Percentiles rank a stretch among this genome's conserved stretches.
Evolutionary conservation across 2,113 vertebrate species (phyloP).

Genomic region (Melanotaenia duboulayi): DNA sequence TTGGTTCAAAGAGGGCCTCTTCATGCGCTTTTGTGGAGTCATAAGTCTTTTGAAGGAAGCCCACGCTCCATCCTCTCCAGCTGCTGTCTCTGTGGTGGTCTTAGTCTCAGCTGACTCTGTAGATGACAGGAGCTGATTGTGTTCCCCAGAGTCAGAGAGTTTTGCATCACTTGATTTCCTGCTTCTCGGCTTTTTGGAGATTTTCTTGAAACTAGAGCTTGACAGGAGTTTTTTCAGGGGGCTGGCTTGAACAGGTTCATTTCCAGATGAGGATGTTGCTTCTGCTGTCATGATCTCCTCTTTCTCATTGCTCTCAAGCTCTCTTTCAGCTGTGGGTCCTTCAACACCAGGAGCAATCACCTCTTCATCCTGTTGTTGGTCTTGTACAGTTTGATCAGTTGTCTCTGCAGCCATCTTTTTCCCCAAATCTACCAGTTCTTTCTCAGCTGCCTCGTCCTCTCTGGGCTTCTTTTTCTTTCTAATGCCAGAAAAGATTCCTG

Average conservation of each 20-base stretch:
- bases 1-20: constrained; percentile 74
- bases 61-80: constrained; percentile 86
- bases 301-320: constrained; percentile 33
- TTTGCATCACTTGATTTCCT: constrained; percentile 79
- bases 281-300: not conserved
- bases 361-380: constrained; percentile 39
- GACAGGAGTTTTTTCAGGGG: constrained; percentile 90
- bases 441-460: constrained; percentile 74
- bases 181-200: constrained; percentile 87
- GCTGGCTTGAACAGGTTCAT: constrained; percentile 85
- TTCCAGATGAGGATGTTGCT: constrained; percentile 36
- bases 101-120: constrained; percentile 84
- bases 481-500: constrained; percentile 88
- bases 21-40: constrained; percentile 88
- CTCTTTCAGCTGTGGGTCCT: constrained; percentile 2
- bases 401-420: constrained; percentile 44
- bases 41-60: constrained; percentile 93
- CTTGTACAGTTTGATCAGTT: constrained; percentile 31
- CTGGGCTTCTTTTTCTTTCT: constrained; percentile 86
- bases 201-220: constrained; percentile 86
- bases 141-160: constrained; percentile 77
- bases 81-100: constrained; percentile 79
- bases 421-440: constrained; percentile 60
- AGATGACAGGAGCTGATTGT: constrained; percentile 75
- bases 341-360: constrained; percentile 17